Base-by-base conservation (phyloP, 1,140 invertebrate species). In the Ceratosolen fusciceps region DNA sequence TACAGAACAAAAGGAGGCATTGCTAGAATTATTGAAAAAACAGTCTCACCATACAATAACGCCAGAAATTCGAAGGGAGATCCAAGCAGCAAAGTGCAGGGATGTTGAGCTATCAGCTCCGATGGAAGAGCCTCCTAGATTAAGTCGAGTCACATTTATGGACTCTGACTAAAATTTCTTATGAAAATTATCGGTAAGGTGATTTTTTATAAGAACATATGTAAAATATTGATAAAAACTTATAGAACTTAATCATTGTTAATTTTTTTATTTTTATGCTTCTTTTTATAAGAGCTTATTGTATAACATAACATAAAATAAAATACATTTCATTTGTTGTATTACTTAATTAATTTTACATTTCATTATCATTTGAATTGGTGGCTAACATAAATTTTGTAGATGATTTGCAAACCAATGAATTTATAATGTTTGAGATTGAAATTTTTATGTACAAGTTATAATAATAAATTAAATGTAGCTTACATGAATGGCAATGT, bases 1-100 rank as follows among this genome's bases (percentile, higher is more conserved):
- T 79, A 93, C 93, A 29, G 98, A 99, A 85, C 98, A 99, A 89
- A 94, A 95, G 86, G 96, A 98, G 86, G 94, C 94, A 29, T 88
- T 99, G 43, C 88, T 98, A 26, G 93, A 94, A 82, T 91, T 99
- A 12, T 85, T 98, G 1, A 93, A 92, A 79, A 93, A 93, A 86
- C 96, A 99, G 85, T 90, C 87, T 9, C 98, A 99, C 91, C 92
- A 93, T 49, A 92, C 93, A 71, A 95, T 99, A 14, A 96, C 97
- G 31, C 89, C 93, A 3, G 97, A 98, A 91, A 94, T 98, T 79
- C 89, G 96, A 65, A 90, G 96, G 83, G 97, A 98, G 91, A 87
- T 98, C 9, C 93, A 95, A 83, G 93, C 94, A 85, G 95, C 96
- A 0, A 94, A 93, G 85, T 96, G 96, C 84, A 92, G 96, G 84